phyloP scores from a whole-genome alignment of 1,140 invertebrate genomes.

The Sarcophaga bullata region DNA sequence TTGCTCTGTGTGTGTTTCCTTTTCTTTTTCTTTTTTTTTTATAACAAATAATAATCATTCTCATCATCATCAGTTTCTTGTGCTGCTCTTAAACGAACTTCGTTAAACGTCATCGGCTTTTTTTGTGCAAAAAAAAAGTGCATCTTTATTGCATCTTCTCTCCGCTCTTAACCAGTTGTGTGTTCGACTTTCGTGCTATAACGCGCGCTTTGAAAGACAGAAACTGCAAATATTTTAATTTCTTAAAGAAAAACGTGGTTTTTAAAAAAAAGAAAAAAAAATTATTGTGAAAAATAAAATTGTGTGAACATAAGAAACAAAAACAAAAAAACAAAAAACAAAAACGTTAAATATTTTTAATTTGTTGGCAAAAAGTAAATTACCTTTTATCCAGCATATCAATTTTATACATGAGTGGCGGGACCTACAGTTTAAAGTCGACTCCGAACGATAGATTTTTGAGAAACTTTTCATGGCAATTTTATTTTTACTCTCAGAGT shows the following conservation, averaged over 20 bases:
- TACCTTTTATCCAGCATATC: no score
- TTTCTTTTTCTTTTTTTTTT: no score
- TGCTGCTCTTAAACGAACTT: not conserved
- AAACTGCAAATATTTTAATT: constrained; percentile 7
- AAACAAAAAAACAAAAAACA: not conserved
- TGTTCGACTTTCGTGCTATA: constrained; percentile 39
- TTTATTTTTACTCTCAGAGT: no score
- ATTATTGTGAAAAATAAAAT: not conserved
- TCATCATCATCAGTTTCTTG: not conserved
- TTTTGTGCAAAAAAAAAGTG: constrained; percentile 28
- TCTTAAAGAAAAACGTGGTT: not conserved
- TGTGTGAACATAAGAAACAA: not conserved
- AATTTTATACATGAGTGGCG: no score
- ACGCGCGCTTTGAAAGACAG: constrained; percentile 30
- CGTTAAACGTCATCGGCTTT: constrained; percentile 33
- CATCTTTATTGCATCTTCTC: constrained; percentile 40
- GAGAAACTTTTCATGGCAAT: no score
- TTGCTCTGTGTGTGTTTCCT: not conserved
- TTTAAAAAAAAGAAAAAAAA: not conserved
- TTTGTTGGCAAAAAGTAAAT: no score
- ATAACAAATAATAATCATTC: not conserved
- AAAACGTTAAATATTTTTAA: not conserved
- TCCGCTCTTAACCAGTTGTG: constrained; percentile 36
- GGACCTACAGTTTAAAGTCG: no score
- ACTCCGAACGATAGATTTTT: no score